Evolutionary conservation across 2,113 vertebrate genomes (phyloP).

Genomic region (Lophura nycthemera): DNA sequence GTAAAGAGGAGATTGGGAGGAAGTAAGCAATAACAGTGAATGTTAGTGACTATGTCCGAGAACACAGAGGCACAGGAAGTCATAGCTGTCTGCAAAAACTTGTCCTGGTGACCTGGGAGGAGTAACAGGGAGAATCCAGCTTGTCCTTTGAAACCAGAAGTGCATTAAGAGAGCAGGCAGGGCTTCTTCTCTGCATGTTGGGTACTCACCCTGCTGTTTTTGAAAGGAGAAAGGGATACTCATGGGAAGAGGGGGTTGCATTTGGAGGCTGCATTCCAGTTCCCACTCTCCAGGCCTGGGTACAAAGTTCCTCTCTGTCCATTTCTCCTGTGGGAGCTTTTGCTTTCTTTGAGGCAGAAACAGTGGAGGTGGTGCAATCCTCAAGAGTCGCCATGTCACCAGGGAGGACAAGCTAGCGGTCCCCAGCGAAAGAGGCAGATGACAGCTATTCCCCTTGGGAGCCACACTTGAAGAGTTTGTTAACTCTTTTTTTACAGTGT

Average conservation of each 20-base stretch:
- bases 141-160: neutral
- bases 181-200: neutral
- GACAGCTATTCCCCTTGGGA: neutral
- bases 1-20: neutral
- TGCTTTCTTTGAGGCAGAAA: neutral
- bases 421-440: neutral
- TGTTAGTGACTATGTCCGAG: neutral
- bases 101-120: neutral
- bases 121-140: neutral
- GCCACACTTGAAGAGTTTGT: neutral
- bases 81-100: neutral
- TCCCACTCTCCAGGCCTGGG: neutral
- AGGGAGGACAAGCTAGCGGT: neutral
- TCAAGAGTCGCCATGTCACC: neutral
- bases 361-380: neutral
- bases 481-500: neutral
- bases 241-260: neutral
- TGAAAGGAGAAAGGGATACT: neutral
- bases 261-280: neutral
- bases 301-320: neutral
- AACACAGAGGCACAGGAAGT: neutral
- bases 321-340: neutral
- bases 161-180: neutral
- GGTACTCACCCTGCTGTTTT: neutral
- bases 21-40: neutral